Percentiles rank a stretch among this genome's conserved stretches.
Evolutionary conservation across 2,797 vertebrate species (phyloP).

Genomic region (Coendou prehensilis): DNA sequence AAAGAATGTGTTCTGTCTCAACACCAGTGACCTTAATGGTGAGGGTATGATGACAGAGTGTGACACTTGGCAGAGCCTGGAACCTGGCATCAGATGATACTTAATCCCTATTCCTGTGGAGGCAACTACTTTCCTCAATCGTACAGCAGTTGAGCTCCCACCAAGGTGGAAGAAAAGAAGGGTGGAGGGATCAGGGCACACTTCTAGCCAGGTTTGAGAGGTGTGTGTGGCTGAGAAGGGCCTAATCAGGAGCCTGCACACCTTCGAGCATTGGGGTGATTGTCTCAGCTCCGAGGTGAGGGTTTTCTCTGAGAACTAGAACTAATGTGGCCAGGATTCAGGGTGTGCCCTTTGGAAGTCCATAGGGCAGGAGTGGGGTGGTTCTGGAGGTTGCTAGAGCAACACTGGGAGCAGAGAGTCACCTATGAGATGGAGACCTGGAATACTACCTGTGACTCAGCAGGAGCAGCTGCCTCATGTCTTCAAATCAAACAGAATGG

Average conservation of each 20-base stretch:
- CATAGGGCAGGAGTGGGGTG: not conserved
- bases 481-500: not conserved
- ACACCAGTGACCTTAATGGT: not conserved
- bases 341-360: not conserved
- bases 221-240: not conserved
- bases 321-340: not conserved
- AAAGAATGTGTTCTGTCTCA: not conserved
- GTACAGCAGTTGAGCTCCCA: not conserved
- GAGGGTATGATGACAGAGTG: not conserved
- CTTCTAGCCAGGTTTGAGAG: not conserved
- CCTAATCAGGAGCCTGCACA: not conserved
- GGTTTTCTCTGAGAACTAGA: constrained; percentile 15
- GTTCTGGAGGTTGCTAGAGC: constrained; percentile 19
- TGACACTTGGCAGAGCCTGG: not conserved
- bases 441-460: constrained; percentile 44
- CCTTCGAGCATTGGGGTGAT: not conserved
- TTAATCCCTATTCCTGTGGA: not conserved
- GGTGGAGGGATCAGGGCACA: not conserved
- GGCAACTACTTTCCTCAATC: not conserved
- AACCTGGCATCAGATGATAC: not conserved
- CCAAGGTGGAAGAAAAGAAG: not conserved
- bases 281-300: not conserved
- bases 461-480: not conserved
- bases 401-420: not conserved
- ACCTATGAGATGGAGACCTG: not conserved